Conservation (phyloP, 1,140 invertebrate genomes). For the Drosophila lacteicornis region DNA sequence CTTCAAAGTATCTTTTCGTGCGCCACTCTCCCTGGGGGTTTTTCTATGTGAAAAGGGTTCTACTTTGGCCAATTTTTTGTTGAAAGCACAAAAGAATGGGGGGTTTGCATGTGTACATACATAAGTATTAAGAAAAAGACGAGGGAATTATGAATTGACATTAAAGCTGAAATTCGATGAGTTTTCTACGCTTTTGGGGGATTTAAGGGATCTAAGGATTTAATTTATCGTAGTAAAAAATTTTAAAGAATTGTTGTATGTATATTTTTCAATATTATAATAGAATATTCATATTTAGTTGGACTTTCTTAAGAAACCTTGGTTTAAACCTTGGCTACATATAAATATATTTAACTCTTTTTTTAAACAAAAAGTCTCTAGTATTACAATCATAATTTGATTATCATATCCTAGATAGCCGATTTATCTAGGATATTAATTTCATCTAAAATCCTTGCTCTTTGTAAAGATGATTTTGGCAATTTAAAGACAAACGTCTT, state of each 20-base stretch:
- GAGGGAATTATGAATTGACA: constrained; percentile 16
- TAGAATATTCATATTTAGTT: background rate
- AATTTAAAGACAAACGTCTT: background rate
- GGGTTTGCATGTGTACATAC: background rate
- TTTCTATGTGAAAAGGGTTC: constrained; percentile 21
- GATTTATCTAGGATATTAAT: background rate
- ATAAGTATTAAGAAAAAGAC: background rate
- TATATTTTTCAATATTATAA: background rate
- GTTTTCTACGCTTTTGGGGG: background rate
- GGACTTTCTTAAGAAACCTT: too few relatives aligned
- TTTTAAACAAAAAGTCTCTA: too few relatives aligned
- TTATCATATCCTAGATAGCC: too few relatives aligned
- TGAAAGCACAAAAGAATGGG: background rate
- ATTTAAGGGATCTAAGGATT: too few relatives aligned
- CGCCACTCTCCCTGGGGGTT: constrained; percentile 9
- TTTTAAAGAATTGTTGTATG: background rate
- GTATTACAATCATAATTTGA: too few relatives aligned
- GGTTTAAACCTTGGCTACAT: background rate
- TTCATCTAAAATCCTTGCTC: background rate
- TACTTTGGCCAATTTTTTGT: constrained; percentile 6
- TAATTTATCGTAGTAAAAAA: background rate
- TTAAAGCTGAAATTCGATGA: background rate
- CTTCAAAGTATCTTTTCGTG: constrained; percentile 38
- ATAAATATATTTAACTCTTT: background rate
- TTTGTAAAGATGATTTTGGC: too few relatives aligned